Evolutionary conservation across 2,888 invertebrate species (phyloP).

Genomic region (Drosophila merina): DNA sequence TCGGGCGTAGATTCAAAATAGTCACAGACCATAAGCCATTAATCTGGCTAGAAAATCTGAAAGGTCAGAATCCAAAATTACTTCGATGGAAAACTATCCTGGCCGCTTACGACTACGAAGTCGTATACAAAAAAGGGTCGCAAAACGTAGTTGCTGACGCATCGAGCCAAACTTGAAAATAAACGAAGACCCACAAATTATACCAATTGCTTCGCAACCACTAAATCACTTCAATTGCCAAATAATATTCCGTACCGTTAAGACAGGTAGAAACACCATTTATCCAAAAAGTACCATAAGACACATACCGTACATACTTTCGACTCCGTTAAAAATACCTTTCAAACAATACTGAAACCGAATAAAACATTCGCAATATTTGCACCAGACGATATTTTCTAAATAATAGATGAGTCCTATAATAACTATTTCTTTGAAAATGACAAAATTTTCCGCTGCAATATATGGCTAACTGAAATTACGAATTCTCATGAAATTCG

Average conservation of each 20-base stretch:
- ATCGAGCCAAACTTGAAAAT: too few relatives aligned
- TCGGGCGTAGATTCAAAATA: constrained; percentile 3
- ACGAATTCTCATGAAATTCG: too few relatives aligned
- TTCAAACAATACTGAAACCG: constrained; percentile 45
- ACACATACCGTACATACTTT: constrained; percentile 23
- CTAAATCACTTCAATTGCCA: constrained; percentile 55
- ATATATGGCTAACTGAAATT: too few relatives aligned
- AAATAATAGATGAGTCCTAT: constrained; percentile 38
- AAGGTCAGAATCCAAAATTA: constrained; percentile 16
- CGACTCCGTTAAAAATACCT: constrained; percentile 30
- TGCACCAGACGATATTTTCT: constrained; percentile 17
- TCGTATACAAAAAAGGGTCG: too few relatives aligned
- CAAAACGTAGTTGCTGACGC: too few relatives aligned
- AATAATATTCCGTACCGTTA: constrained; percentile 34
- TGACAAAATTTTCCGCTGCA: constrained; percentile 7
- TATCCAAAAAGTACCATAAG: constrained; percentile 6
- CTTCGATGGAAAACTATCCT: constrained; percentile 11
- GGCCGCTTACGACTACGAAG: constrained; percentile 1
- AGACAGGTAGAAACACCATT: constrained; percentile 24
- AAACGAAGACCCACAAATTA: too few relatives aligned
- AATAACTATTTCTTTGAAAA: constrained; percentile 16
- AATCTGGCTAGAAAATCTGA: constrained; percentile 11
- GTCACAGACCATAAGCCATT: constrained; percentile 15
- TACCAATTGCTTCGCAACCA: constrained; percentile 20
- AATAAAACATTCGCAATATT: constrained; percentile 47